A percentile compares a stretch with the other conserved stretches of the same genome.
Evolutionary conservation across 1,140 invertebrate species (phyloP).

Genomic region (Muscidifurax raptorellus): DNA sequence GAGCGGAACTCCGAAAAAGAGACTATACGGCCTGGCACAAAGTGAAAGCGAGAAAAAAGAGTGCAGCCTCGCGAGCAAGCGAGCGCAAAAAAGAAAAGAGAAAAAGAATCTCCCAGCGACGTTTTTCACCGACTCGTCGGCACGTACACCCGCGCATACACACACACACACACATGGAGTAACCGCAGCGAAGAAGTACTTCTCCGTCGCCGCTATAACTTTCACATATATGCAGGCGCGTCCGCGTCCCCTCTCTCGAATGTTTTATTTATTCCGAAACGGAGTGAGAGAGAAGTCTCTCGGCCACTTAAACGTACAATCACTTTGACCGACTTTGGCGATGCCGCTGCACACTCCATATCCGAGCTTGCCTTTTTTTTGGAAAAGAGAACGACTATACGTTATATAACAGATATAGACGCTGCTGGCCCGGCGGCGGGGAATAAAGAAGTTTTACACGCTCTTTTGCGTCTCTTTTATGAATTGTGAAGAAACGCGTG

Average conservation of each 20-base stretch:
- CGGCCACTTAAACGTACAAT: not conserved
- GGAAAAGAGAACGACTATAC: not conserved
- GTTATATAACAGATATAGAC: not conserved
- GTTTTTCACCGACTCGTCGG: not conserved
- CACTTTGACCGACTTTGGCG: constrained; percentile 1
- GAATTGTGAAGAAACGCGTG: not conserved
- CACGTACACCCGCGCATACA: not conserved
- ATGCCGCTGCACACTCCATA: not conserved
- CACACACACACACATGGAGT: not conserved
- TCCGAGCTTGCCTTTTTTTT: no score
- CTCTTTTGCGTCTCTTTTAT: not conserved
- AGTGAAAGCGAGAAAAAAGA: not conserved
- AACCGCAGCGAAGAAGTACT: not conserved
- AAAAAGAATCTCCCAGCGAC: not conserved
- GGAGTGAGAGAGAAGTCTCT: not conserved
- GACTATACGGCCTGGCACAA: not conserved
- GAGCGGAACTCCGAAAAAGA: not conserved
- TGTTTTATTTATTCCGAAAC: constrained; percentile 9
- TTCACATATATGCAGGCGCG: not conserved
- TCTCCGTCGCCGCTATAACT: not conserved
- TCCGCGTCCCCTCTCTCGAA: not conserved
- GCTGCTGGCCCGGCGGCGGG: no score
- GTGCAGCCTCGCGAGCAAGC: not conserved
- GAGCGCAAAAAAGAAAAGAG: not conserved
- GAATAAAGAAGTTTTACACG: not conserved